phyloP scores from a whole-genome alignment of 2,888 invertebrate species.

The Callinectes sapidus region DNA sequence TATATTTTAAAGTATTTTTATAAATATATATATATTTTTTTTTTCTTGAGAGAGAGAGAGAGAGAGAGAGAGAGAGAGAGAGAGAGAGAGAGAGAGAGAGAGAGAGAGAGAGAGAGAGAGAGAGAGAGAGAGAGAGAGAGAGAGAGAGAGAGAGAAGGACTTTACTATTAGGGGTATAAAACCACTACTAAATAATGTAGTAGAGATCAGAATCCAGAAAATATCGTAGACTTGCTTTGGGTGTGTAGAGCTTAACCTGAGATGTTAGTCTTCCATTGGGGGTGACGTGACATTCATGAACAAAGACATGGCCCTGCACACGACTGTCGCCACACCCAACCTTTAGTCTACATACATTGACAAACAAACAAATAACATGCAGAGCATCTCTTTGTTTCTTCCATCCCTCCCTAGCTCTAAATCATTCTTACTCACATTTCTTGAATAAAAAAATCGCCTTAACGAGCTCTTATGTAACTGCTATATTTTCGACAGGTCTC shows the following conservation, averaged over 20 bases:
- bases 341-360: neutral
- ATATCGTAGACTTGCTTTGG: too few species aligned
- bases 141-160: too few species aligned
- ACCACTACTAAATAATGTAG: neutral
- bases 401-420: neutral
- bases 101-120: too few species aligned
- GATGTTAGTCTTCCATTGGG: neutral
- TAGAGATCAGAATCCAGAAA: neutral
- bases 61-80: too few species aligned
- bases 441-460: too few species aligned
- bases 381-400: neutral
- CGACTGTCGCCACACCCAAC: neutral
- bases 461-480: too few species aligned
- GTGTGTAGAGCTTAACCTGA: neutral
- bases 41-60: too few species aligned
- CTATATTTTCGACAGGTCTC: too few species aligned
- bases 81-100: too few species aligned
- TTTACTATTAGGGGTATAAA: neutral
- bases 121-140: too few species aligned
- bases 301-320: neutral
- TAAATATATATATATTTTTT: too few species aligned
- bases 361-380: neutral
- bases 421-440: neutral
- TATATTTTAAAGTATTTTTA: too few species aligned
- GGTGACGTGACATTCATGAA: conserved; percentile 1